Percentiles rank a stretch among this genome's conserved stretches.
These are phyloP conservation scores for Diadophis punctatus DNA, from an alignment of 2,113 vertebrate species.

Conservation along the genomic window DNA sequence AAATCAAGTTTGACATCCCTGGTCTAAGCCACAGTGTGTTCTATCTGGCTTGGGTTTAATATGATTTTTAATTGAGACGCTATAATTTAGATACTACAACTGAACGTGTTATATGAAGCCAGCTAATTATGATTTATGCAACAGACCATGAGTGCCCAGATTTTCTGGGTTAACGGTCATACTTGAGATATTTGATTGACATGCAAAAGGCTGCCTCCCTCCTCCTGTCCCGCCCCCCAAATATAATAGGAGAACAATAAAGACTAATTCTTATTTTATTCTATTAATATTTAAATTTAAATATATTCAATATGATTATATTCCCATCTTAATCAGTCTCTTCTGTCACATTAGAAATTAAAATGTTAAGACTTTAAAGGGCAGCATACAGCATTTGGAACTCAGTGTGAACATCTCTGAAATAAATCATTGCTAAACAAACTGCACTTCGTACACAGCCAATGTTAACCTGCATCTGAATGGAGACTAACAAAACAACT, in stretches of 20 bases:
- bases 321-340: not conserved
- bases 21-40: not conserved
- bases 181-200: not conserved
- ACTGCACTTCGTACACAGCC: not conserved
- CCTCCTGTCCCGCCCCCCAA: not conserved
- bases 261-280: not conserved
- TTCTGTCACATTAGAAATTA: not conserved
- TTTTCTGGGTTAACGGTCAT: not conserved
- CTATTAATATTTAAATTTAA: not conserved
- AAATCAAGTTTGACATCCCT: no score
- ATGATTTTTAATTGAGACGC: not conserved
- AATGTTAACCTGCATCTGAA: not conserved
- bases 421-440: not conserved
- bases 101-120: not conserved
- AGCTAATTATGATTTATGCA: not conserved
- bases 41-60: not conserved
- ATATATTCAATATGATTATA: not conserved
- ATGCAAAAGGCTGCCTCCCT: not conserved
- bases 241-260: not conserved
- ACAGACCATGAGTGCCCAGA: not conserved
- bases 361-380: not conserved
- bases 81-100: not conserved
- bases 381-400: not conserved
- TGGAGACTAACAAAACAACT: not conserved
- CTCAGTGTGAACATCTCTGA: not conserved